These are phyloP conservation scores for Drosophila niveifrons DNA, from an alignment of 2,888 invertebrate genomes.

Conservation along the genomic window DNA sequence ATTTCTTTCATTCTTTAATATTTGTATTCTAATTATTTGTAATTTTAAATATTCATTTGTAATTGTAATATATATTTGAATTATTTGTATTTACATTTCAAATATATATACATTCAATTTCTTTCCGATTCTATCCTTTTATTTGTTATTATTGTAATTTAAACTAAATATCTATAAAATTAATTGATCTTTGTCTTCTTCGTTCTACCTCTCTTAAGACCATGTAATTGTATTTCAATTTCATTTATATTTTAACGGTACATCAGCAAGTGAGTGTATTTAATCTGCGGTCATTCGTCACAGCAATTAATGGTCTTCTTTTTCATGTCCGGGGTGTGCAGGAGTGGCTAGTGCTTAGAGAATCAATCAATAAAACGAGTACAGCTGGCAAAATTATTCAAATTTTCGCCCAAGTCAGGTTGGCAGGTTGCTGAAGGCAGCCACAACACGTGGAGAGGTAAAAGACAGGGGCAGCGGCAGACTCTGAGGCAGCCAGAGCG, in stretches of 20 bases:
- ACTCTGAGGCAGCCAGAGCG: slow-evolving; percentile 28
- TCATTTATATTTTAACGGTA: not conserved
- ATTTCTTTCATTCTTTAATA: too few relatives aligned
- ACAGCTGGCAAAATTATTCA: slow-evolving; percentile 65
- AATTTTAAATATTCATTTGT: too few relatives aligned
- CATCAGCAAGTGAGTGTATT: slow-evolving; percentile 22
- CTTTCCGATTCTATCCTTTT: too few relatives aligned
- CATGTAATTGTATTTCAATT: not conserved
- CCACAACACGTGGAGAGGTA: slow-evolving; percentile 4
- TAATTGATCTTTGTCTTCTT: not conserved
- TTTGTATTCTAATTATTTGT: too few relatives aligned
- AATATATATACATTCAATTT: too few relatives aligned
- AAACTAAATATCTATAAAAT: too few relatives aligned
- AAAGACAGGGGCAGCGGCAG: slow-evolving; percentile 3
- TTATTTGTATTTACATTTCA: too few relatives aligned
- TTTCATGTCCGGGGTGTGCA: slow-evolving; percentile 56
- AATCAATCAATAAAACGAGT: slow-evolving; percentile 76
- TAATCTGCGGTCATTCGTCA: not conserved
- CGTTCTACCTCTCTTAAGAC: not conserved
- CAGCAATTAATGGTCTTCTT: slow-evolving; percentile 14
- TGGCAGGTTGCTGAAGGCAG: slow-evolving; percentile 1
- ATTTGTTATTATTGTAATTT: too few relatives aligned
- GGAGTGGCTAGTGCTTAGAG: slow-evolving; percentile 67
- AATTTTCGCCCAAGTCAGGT: slow-evolving; percentile 56
- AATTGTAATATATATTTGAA: too few relatives aligned